Evolutionary conservation across 92 coral and sea anemone species (phyloP).

Genomic region (Palythoa caribaeorum): DNA sequence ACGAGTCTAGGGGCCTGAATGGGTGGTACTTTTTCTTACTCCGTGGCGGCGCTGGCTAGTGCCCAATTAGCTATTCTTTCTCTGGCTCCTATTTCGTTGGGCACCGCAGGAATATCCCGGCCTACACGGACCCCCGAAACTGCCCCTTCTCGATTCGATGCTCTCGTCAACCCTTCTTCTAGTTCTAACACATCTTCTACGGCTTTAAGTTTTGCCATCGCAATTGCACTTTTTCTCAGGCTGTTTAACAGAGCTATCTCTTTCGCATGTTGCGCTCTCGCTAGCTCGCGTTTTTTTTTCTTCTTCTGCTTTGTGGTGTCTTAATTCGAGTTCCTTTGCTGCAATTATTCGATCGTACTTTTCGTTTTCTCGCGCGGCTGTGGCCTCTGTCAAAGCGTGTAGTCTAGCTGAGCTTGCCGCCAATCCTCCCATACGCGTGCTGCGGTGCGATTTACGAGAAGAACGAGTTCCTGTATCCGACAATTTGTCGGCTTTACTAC

Average conservation of each 20-base stretch:
- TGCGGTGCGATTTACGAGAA: slow-evolving; percentile 40
- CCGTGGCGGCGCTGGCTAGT: too few species aligned
- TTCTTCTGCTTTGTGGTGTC: slow-evolving; percentile 66
- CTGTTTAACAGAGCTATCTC: slow-evolving; percentile 57
- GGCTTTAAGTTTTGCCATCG: slow-evolving; percentile 59
- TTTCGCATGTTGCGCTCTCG: slow-evolving; percentile 40
- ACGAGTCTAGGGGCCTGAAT: background rate
- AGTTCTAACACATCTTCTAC: slow-evolving; percentile 57
- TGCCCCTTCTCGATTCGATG: background rate
- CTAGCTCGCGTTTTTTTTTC: slow-evolving; percentile 42
- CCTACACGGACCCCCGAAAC: background rate
- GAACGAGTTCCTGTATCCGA: slow-evolving; percentile 19
- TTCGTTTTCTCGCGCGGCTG: slow-evolving; percentile 66
- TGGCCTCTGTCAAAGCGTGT: slow-evolving; percentile 64
- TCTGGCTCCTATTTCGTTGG: too few species aligned
- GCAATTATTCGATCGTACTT: slow-evolving; percentile 67
- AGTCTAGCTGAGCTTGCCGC: slow-evolving; percentile 34
- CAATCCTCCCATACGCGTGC: slow-evolving; percentile 44
- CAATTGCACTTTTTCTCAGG: slow-evolving; percentile 62
- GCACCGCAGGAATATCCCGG: too few species aligned
- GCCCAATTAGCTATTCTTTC: too few species aligned
- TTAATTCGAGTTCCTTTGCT: slow-evolving; percentile 49
- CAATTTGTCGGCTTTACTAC: background rate
- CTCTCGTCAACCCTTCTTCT: slow-evolving; percentile 11
- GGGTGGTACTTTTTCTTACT: background rate